A percentile compares a stretch with the other conserved stretches of the same genome.
These are phyloP conservation scores for Aphidius ervi DNA, from an alignment of 1,140 invertebrate species.

Conservation along the genomic window DNA sequence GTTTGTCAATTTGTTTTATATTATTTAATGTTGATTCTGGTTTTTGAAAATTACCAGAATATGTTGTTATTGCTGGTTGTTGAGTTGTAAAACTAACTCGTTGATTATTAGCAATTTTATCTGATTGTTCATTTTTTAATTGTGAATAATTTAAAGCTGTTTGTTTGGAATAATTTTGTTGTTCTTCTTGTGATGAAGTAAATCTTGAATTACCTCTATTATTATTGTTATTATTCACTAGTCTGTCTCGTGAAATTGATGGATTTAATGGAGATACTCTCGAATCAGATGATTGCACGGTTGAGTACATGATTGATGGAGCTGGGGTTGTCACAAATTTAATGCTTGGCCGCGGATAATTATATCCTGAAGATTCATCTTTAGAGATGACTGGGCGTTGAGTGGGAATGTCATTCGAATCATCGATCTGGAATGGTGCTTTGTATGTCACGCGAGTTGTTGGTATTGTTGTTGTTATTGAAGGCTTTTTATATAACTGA, in stretches of 20 bases:
- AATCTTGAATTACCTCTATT: conserved; percentile 37
- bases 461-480: conserved; percentile 25
- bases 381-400: too few species aligned
- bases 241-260: conserved; percentile 19
- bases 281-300: conserved; percentile 9
- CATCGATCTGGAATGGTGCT: conserved; percentile 6
- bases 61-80: conserved; percentile 29
- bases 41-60: conserved; percentile 30
- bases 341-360: conserved; percentile 18
- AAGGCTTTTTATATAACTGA: conserved; percentile 23
- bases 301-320: conserved; percentile 10
- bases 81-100: conserved; percentile 1
- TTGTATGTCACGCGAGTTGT: conserved; percentile 19
- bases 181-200: conserved; percentile 24
- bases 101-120: neutral
- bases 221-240: conserved; percentile 24
- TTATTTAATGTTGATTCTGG: conserved; percentile 21
- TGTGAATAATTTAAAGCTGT: conserved; percentile 7
- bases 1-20: conserved; percentile 35
- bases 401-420: neutral
- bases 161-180: conserved; percentile 21
- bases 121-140: neutral
- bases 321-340: conserved; percentile 19
- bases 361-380: conserved; percentile 15
- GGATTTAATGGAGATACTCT: conserved; percentile 6